Percentiles rank a stretch among this genome's conserved stretches.
Evolutionary conservation across 2,797 vertebrate species (phyloP).

Genomic region (Neostethus bicornis): DNA sequence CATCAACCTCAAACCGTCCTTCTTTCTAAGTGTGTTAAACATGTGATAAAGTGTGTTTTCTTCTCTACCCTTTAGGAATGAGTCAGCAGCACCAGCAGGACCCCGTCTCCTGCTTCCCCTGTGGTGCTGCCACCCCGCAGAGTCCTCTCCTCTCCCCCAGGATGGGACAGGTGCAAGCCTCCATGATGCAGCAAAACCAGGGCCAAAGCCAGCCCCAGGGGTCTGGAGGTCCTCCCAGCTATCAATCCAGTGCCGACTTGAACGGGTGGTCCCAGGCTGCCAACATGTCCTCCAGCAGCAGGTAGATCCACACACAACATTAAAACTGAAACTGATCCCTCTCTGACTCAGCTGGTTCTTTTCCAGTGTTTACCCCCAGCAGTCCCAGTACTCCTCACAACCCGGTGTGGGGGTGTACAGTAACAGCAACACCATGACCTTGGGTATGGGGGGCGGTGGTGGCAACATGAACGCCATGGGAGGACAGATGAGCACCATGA

Average conservation of each 20-base stretch:
- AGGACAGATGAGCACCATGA: constrained; percentile 90
- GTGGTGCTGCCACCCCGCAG: constrained; percentile 87
- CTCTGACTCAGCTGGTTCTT: background rate
- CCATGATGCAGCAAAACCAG: constrained; percentile 72
- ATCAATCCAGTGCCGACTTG: constrained; percentile 87
- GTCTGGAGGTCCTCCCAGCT: constrained; percentile 84
- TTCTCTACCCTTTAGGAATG: constrained; percentile 77
- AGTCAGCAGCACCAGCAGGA: constrained; percentile 88
- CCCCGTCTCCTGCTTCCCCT: constrained; percentile 87
- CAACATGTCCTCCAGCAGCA: constrained; percentile 77
- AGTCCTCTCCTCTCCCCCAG: constrained; percentile 95
- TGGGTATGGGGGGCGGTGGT: constrained; percentile 86
- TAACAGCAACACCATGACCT: constrained; percentile 86
- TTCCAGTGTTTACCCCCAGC: constrained; percentile 91
- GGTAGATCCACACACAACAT: constrained; percentile 68
- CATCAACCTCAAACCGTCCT: no score
- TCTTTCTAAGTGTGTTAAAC: no score
- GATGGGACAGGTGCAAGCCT: constrained; percentile 87
- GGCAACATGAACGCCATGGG: constrained; percentile 82
- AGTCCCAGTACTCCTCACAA: constrained; percentile 86
- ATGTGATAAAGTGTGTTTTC: no score
- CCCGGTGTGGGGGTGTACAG: constrained; percentile 89
- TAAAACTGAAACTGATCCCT: background rate
- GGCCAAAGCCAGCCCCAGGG: constrained; percentile 47
- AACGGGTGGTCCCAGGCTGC: constrained; percentile 91